Percentiles rank a stretch among this genome's conserved stretches.
These are phyloP conservation scores for Zaprionus camerounensis DNA, from an alignment of 1,140 invertebrate species.

Conservation along the genomic window DNA sequence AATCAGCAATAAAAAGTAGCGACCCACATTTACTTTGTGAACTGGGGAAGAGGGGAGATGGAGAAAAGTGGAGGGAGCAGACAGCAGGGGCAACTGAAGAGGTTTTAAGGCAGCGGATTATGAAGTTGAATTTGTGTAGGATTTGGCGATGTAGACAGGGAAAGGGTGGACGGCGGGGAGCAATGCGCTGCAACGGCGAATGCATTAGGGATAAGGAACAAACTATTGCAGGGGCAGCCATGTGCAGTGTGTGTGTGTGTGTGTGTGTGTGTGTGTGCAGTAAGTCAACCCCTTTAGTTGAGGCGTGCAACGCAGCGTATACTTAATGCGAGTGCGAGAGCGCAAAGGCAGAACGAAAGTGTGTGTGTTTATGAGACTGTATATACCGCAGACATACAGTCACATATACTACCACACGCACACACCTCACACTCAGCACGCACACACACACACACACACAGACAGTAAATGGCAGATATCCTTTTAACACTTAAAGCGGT, in stretches of 20 bases:
- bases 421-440: conserved; percentile 9
- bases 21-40: conserved; percentile 26
- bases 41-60: not conserved
- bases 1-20: conserved; percentile 50
- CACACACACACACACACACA: conserved; percentile 30
- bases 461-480: conserved; percentile 79
- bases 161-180: not conserved
- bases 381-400: conserved; percentile 22
- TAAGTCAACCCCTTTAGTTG: conserved; percentile 33
- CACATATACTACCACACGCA: not conserved
- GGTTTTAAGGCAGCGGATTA: conserved; percentile 61
- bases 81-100: not conserved
- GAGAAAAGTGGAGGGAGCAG: not conserved
- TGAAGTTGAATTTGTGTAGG: conserved; percentile 45
- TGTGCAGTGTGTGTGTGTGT: not conserved
- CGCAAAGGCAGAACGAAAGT: conserved; percentile 44
- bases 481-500: conserved; percentile 82
- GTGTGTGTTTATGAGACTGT: not conserved
- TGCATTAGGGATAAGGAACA: conserved; percentile 42
- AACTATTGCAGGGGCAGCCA: conserved; percentile 7
- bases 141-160: not conserved
- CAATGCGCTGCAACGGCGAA: not conserved
- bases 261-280: conserved; percentile 8
- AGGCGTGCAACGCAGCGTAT: conserved; percentile 62
- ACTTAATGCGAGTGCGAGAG: conserved; percentile 60